Evolutionary conservation across 2,888 invertebrate species (phyloP).

Genomic region (Atethmia centrago): DNA sequence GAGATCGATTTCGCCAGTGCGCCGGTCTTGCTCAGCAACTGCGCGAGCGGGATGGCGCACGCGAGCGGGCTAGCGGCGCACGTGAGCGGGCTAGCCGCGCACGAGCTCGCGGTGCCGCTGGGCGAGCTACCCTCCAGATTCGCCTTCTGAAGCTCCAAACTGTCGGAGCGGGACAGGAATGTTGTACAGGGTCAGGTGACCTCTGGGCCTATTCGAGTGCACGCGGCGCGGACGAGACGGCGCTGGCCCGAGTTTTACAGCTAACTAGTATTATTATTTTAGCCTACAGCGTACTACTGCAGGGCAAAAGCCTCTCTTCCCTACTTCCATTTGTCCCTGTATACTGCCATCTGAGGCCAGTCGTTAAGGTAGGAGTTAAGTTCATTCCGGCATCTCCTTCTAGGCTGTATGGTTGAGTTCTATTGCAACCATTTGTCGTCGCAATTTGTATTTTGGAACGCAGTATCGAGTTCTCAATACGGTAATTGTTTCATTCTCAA

Average conservation of each 20-base stretch:
- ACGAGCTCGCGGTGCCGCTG: slow-evolving; percentile 71
- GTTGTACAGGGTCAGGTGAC: slow-evolving; percentile 85
- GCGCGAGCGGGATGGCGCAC: slow-evolving; percentile 97
- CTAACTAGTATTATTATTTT: slow-evolving; percentile 1
- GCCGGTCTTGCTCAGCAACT: slow-evolving; percentile 97
- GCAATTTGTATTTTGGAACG: background rate
- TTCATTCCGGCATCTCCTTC: background rate
- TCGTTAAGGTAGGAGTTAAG: background rate
- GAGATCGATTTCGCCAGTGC: slow-evolving; percentile 90
- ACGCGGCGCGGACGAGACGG: slow-evolving; percentile 30
- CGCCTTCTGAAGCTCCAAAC: slow-evolving; percentile 99
- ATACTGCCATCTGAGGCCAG: background rate
- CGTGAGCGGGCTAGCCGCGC: slow-evolving; percentile 84
- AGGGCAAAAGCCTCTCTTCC: slow-evolving; percentile 69
- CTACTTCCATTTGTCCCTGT: slow-evolving; percentile 87
- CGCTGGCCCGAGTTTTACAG: slow-evolving; percentile 65
- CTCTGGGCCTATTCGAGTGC: slow-evolving; percentile 68
- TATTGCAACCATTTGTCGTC: background rate
- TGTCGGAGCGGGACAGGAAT: slow-evolving; percentile 91
- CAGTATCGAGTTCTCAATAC: background rate
- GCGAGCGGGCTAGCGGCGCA: slow-evolving; percentile 91
- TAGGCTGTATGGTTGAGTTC: background rate
- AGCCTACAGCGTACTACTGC: slow-evolving; percentile 41
- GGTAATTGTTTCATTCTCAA: background rate
- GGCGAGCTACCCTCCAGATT: slow-evolving; percentile 93